Percentiles rank a stretch among this genome's conserved stretches.
Evolutionary conservation across 2,113 vertebrate species (phyloP).

Genomic region (Platanista minor): DNA sequence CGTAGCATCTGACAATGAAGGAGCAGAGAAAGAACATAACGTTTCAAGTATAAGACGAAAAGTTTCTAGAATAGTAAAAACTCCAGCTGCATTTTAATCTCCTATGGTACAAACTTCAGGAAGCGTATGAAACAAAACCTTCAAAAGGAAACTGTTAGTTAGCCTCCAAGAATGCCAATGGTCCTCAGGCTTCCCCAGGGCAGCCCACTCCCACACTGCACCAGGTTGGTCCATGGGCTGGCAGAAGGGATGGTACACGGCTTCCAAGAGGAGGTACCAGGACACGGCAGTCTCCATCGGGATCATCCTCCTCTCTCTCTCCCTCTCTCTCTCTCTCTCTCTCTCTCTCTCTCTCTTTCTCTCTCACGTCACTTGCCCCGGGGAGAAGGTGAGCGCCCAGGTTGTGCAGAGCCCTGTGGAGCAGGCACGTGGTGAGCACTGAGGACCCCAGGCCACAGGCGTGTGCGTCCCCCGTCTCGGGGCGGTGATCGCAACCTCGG

Average conservation of each 20-base stretch:
- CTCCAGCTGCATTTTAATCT: constrained; percentile 24
- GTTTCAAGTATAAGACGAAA: neutral
- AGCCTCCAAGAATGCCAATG: neutral
- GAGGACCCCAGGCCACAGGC: neutral
- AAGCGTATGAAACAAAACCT: neutral
- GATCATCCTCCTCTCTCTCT: neutral
- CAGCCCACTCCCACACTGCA: neutral
- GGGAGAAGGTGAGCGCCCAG: neutral
- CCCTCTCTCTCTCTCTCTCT: no score
- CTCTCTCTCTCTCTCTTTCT: no score
- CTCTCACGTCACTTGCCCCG: neutral
- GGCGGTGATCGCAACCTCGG: neutral
- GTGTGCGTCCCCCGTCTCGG: neutral
- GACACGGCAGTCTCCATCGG: neutral
- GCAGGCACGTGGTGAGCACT: accelerated
- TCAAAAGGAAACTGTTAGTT: neutral
- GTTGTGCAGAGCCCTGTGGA: neutral
- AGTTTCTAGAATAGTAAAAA: constrained; percentile 19
- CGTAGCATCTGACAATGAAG: constrained; percentile 44
- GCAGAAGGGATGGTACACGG: neutral
- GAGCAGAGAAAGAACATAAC: constrained; percentile 41
- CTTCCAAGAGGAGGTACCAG: neutral
- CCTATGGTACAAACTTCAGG: neutral
- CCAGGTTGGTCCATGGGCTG: neutral
- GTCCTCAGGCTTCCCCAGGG: neutral